Percentiles rank a stretch among this genome's conserved stretches.
phyloP scores from a whole-genome alignment of 2,113 vertebrate species.

The Anguilla japonica region DNA sequence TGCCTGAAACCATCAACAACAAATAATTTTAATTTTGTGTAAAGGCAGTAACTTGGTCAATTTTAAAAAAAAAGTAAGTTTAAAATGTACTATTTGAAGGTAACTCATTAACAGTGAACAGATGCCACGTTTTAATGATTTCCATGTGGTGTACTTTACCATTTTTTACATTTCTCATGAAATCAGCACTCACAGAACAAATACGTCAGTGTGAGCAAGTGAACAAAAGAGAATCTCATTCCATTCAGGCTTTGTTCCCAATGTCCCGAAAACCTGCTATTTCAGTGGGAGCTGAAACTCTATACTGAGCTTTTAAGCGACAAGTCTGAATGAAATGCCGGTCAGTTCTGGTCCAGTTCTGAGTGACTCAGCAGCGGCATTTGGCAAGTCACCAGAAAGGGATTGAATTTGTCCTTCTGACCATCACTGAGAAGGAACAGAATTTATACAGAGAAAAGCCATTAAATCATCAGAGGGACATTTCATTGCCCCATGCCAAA shows the following conservation, averaged over 20 bases:
- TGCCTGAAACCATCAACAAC: too few relatives aligned
- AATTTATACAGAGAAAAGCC: neutral
- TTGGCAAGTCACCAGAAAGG: slow-evolving; percentile 11
- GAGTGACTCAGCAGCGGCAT: slow-evolving; percentile 10
- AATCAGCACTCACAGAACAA: neutral
- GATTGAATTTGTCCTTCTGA: neutral
- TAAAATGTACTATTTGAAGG: neutral
- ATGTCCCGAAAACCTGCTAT: neutral
- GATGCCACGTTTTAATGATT: neutral
- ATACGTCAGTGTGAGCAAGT: neutral
- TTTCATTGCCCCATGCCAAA: neutral
- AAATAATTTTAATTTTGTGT: too few relatives aligned
- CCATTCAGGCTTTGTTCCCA: neutral
- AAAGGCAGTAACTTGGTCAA: too few relatives aligned
- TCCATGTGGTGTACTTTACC: neutral
- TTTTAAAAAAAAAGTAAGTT: neutral
- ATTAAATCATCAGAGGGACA: neutral
- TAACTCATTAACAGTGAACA: neutral
- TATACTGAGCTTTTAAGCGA: neutral
- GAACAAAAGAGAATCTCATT: neutral
- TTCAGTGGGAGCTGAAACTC: neutral
- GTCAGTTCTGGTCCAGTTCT: neutral
- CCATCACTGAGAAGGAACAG: neutral
- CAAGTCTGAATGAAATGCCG: neutral
- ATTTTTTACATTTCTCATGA: neutral